Conservation (phyloP, 2,797 vertebrate genomes). For the Xiphorhynchus erythropygius region DNA sequence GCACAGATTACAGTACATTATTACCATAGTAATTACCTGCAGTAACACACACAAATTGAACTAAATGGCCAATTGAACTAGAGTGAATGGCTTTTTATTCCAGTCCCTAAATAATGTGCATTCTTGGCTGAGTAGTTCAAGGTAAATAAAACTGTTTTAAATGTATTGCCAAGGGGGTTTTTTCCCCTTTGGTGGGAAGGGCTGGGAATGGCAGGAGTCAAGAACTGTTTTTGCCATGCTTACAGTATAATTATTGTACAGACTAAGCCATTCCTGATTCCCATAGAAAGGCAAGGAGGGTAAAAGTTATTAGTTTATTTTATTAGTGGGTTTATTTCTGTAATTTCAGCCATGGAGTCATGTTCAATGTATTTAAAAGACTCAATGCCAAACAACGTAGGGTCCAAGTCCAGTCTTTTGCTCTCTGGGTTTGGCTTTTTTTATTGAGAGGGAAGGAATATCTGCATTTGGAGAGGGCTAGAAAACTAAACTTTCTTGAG, state of each 20-base stretch:
- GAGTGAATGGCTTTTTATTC: constrained; percentile 82
- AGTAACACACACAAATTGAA: constrained; percentile 74
- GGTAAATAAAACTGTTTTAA: constrained; percentile 73
- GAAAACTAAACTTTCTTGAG: not conserved
- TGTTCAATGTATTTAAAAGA: not conserved
- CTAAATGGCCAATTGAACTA: constrained; percentile 78
- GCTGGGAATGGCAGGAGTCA: not conserved
- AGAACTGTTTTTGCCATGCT: not conserved
- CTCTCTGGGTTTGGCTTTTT: not conserved
- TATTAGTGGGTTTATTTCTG: not conserved
- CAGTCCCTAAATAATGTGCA: constrained; percentile 77
- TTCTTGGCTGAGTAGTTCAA: constrained; percentile 71
- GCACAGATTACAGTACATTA: constrained; percentile 66
- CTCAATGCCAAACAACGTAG: not conserved
- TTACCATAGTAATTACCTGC: constrained; percentile 81
- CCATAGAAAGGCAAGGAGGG: constrained; percentile 4
- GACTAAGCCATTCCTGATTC: not conserved
- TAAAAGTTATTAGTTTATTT: constrained; percentile 7
- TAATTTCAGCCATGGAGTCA: constrained; percentile 27
- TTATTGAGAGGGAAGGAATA: not conserved
- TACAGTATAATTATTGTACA: not conserved
- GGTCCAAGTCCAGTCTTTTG: not conserved
- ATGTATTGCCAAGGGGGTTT: constrained; percentile 44
- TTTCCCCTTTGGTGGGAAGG: not conserved
- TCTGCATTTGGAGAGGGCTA: not conserved